Evolutionary conservation across 92 coral and sea anemone species (phyloP).

Genomic region (Porites divaricata): DNA sequence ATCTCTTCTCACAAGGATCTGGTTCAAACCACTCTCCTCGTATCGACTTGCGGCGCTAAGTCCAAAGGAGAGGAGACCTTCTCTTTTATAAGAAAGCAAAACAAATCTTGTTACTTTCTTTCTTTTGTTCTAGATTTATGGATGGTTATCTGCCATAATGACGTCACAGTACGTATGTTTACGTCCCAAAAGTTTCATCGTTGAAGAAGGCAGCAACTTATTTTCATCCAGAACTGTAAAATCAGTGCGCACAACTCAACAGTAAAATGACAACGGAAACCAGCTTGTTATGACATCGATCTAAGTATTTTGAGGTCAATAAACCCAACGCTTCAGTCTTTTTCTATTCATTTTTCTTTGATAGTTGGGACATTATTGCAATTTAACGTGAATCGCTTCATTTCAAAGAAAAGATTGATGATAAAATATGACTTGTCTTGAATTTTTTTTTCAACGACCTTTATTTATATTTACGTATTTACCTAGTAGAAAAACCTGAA

Average conservation of each 20-base stretch:
- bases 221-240: neutral
- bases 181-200: slow-evolving; percentile 56
- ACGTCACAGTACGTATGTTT: slow-evolving; percentile 60
- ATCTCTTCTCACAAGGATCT: too few relatives aligned
- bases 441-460: too few relatives aligned
- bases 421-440: too few relatives aligned
- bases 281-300: neutral
- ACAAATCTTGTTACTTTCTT: too few relatives aligned
- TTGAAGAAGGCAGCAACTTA: neutral
- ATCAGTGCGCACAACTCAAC: neutral
- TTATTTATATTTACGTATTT: neutral
- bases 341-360: too few relatives aligned
- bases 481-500: neutral
- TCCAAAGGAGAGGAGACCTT: too few relatives aligned
- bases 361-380: too few relatives aligned
- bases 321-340: too few relatives aligned
- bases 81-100: too few relatives aligned
- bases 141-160: slow-evolving; percentile 88
- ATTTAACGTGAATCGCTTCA: too few relatives aligned
- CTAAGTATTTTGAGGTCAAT: neutral
- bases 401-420: neutral
- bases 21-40: too few relatives aligned
- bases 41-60: too few relatives aligned
- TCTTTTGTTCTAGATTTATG: slow-evolving; percentile 69
- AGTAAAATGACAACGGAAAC: neutral